A percentile compares a stretch with the other conserved stretches of the same genome.
These are phyloP conservation scores for Phodopus roborovskii DNA, from an alignment of 2,113 vertebrate genomes.

Conservation along the genomic window DNA sequence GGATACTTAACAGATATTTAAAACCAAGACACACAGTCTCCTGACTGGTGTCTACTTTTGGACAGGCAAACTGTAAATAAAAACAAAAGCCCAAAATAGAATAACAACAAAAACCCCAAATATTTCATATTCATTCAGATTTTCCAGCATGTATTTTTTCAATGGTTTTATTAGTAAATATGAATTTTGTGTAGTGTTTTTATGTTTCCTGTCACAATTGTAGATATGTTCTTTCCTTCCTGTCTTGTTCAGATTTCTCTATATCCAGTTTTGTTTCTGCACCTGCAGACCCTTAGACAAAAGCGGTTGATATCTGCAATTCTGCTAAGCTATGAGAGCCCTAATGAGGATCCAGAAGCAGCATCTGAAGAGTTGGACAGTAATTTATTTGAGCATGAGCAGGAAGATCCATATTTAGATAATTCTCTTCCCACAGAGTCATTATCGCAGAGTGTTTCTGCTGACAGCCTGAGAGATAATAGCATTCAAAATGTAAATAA, in stretches of 20 bases:
- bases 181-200: conserved; percentile 8
- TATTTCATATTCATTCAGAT: conserved; percentile 29
- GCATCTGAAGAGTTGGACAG: conserved; percentile 65
- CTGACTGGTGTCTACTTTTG: neutral
- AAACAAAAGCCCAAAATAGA: neutral
- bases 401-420: conserved; percentile 67
- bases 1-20: conserved; percentile 3
- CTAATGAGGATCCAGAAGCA: conserved; percentile 75
- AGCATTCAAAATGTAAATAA: conserved; percentile 72
- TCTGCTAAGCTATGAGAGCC: conserved; percentile 28
- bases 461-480: conserved; percentile 70
- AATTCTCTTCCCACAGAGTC: conserved; percentile 57
- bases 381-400: conserved; percentile 70
- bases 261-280: conserved; percentile 47
- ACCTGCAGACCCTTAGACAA: conserved; percentile 58
- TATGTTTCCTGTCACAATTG: neutral
- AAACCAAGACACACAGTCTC: neutral
- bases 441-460: conserved; percentile 66
- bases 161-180: conserved; percentile 15
- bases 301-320: conserved; percentile 48
- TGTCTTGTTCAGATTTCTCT: conserved; percentile 55
- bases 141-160: neutral
- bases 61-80: conserved; percentile 15
- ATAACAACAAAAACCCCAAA: neutral
- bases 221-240: conserved; percentile 11